Evolutionary conservation across 2,113 vertebrate genomes (phyloP), one percentile per base, ranked within the genome.

Genomic region (Pitta sordida): DNA sequence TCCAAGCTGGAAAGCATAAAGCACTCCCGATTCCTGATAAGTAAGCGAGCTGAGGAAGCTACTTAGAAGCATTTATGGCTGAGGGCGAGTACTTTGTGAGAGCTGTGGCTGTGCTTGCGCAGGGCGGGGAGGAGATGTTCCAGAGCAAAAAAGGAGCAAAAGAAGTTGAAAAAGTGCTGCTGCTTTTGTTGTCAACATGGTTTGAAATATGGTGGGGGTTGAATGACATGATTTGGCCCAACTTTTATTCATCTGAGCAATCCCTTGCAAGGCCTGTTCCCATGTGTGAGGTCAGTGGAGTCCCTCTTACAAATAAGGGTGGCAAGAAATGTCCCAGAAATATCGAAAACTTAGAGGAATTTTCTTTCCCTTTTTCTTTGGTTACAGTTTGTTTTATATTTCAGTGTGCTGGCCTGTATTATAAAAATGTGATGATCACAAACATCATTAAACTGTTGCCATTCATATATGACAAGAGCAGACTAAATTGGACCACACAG

Each of bases 11-110:
- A 97, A 97, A 96, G 93, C 92, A 97, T 97, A 90, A 97, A 96
- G 95, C 96, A 95, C 95, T 97, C 94, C 97, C 76, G 27, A 95
- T 93, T 95, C 93, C 73, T 92, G 83, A 76, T 93, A 86, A 95
- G 24, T 84, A 82, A 91, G 91, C 23, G 1, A 92, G 84, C 94
- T 96, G 92, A 95, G 84, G 91, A 94, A 90, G 56, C 96, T 96
- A 92, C 68, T 96, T 95, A 96, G 92, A 97, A 96, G 93, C 96
- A 95, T 86, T 95, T 96, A 85, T 94, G 96, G 94, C 96, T 97
- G 96, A 96, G 94, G 95, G 93, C 79, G 5, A 96, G 93, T 95
- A 71, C 59, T 83, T 90, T 84, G 39, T 73, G 73, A 82, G 73
- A 96, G 84, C 95, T 97, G 81, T 93, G 93, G 90, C 93, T 97